Evolutionary conservation across 1,140 invertebrate genomes (phyloP), one percentile per base, ranked within the genome.

Genomic region (Tyrophagus putrescentiae): DNA sequence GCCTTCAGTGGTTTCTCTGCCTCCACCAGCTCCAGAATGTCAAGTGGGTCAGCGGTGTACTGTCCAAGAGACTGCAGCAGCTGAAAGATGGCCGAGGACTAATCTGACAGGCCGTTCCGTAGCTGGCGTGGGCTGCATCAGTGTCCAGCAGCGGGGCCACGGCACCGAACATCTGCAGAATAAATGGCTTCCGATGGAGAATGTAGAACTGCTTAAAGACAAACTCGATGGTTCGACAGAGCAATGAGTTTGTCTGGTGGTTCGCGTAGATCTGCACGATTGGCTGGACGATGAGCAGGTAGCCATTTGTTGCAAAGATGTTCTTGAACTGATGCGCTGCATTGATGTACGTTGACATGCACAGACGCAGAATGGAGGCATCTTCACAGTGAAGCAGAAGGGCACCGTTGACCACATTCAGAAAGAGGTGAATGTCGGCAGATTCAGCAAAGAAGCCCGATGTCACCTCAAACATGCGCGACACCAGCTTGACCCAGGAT

Each of bases 281-380:
- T 0, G 94, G 96, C 23, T 95, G 95, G 84, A 98, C 96, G 54
- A 99, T 94, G 63, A 97, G 76, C 28, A 97, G 77, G 62, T 74
- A 87, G 80, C 93, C 94, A 72, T 97, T 96, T 4, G 87, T 92
- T 5, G 93, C 93, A 72, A 98, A 98, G 53, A 98, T 92, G 69
- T 97, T 96, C 72, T 96, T 98, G 70, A 98, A 98, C 75, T 98
- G 93, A 64, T 91, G 90, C 2, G 90, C 89, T 2, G 92, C 91
- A 72, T 96, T 98, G 57, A 98, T 90, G 67, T 94, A 96, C 0
- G 92, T 94, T 0, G 94, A 90, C 71, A 95, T 85, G 29, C 95
- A 94, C 69, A 92, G 89, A 70, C 96, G 76, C 28, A 99, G 77
- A 66, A 99, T 92, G 59, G 90, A 84, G 0, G 89, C 84, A 72